Evolutionary conservation across 2,797 vertebrate genomes (phyloP).

Genomic region (Scolopax bukidnonensis): DNA sequence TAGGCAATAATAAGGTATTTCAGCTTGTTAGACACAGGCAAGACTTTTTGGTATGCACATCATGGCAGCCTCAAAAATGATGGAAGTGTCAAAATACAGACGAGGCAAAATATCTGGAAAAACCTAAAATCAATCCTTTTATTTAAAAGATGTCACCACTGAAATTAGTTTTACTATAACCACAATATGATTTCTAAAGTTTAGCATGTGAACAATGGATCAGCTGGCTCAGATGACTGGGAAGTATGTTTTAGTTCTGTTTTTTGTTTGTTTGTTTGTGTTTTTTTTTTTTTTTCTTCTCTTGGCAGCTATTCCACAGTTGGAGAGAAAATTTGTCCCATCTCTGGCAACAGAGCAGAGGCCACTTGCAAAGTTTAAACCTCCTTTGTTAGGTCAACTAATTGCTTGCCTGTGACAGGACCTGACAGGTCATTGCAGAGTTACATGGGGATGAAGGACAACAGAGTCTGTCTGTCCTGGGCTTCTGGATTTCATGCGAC

Average conservation of each 20-base stretch:
- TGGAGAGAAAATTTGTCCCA: not conserved
- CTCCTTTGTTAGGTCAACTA: not conserved
- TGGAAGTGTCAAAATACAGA: not conserved
- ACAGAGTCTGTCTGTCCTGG: not conserved
- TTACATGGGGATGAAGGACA: not conserved
- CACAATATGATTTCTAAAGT: not conserved
- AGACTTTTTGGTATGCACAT: slow-evolving; percentile 32
- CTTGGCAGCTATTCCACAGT: not conserved
- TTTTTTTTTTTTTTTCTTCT: not conserved
- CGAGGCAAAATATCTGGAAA: not conserved
- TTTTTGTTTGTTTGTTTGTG: not conserved
- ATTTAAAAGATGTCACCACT: not conserved
- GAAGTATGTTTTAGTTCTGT: not conserved
- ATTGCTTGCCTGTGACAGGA: not conserved
- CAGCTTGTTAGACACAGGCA: not conserved
- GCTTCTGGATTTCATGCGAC: rapidly evolving
- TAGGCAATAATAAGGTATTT: slow-evolving; percentile 27
- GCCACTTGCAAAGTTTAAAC: not conserved
- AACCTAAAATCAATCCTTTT: not conserved
- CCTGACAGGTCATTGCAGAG: not conserved
- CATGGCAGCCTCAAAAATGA: slow-evolving; percentile 3
- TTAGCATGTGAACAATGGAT: not conserved
- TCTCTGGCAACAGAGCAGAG: not conserved
- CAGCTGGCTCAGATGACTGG: not conserved
- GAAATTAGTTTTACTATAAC: not conserved